These are phyloP conservation scores for Panagrolaimus sp. DNA, from an alignment of 1,140 invertebrate species.

Conservation along the genomic window DNA sequence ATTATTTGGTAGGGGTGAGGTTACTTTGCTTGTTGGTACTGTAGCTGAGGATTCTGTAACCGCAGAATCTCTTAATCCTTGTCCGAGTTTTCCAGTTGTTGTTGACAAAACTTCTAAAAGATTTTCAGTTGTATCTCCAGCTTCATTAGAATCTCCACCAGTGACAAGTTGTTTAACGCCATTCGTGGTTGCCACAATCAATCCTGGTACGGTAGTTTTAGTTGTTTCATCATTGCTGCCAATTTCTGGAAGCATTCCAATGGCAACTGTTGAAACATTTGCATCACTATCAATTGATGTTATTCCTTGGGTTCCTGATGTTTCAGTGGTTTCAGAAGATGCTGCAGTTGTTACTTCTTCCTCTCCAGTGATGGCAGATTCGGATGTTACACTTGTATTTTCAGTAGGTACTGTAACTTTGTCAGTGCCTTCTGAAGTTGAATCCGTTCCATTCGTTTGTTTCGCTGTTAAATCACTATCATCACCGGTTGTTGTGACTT, in stretches of 20 bases:
- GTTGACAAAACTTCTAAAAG: background rate
- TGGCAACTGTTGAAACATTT: background rate
- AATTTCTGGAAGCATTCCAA: background rate
- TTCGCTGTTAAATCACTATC: too few species aligned
- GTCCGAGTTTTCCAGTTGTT: background rate
- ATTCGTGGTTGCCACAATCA: background rate
- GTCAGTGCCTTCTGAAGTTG: too few species aligned
- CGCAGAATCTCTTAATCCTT: background rate
- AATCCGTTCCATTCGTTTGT: too few species aligned
- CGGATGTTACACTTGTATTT: too few species aligned
- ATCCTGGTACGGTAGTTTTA: background rate
- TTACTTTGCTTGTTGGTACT: background rate
- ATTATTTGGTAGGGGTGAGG: background rate
- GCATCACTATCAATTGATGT: too few species aligned
- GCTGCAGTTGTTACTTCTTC: background rate
- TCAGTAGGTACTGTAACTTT: too few species aligned
- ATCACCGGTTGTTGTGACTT: background rate
- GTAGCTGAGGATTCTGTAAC: background rate
- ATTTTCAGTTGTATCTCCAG: background rate
- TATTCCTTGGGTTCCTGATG: background rate
- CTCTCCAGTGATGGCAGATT: too few species aligned
- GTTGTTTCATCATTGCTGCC: background rate
- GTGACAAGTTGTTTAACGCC: background rate
- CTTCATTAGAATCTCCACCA: background rate
- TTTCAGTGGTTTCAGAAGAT: conserved; percentile 1